Evolutionary conservation across 2,797 vertebrate species (phyloP), one percentile per base, ranked within the genome.

Genomic region (Manis pentadactyla): DNA sequence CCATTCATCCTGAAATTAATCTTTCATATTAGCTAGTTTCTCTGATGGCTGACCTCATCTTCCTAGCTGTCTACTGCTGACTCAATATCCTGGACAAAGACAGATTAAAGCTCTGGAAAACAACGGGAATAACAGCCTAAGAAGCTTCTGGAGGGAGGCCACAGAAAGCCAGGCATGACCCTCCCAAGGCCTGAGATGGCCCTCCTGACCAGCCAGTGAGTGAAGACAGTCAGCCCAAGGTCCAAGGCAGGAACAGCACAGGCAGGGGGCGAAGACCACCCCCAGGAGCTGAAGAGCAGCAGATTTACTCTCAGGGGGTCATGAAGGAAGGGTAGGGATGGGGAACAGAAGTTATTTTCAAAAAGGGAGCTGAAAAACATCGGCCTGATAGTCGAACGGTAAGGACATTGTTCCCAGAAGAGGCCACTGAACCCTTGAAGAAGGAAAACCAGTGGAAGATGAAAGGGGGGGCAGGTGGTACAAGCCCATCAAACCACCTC

Each of bases 81-180:
- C 77, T 97, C 83, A 95, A 81, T 87, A 96, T 42, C 95, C 92
- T 77, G 63, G 79, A 74, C 74, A 84, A 59, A 11, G 53, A 69
- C 51, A 71, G 79, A 95, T 73, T 68, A 75, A 94, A 55, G n/a
- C 90, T 75, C 89, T 87, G 66, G 64, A 91, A 93, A 73, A 81
- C 5, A 17, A 51, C 0, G 15, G 57, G 57, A 85, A 73, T 19
- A 61, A 91, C 29, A 34, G 61, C 64, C 57, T 31, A 12, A 53
- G 55, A 78, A 31, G 71, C 39, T 37, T 64, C 21, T 53, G 75
- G 96, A 96, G 46, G 19, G 11, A 85, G 0, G 57, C 87, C 84
- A 34, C 51, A 6, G 0, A n/a, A 57, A 79, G 83, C 53, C 71
- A 64, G 59, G 37, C 55, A 10, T 0, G n/a, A 49, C 81, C 59